These are phyloP conservation scores for Florisuga fusca DNA, from an alignment of 2,797 vertebrate genomes.

Conservation along the genomic window DNA sequence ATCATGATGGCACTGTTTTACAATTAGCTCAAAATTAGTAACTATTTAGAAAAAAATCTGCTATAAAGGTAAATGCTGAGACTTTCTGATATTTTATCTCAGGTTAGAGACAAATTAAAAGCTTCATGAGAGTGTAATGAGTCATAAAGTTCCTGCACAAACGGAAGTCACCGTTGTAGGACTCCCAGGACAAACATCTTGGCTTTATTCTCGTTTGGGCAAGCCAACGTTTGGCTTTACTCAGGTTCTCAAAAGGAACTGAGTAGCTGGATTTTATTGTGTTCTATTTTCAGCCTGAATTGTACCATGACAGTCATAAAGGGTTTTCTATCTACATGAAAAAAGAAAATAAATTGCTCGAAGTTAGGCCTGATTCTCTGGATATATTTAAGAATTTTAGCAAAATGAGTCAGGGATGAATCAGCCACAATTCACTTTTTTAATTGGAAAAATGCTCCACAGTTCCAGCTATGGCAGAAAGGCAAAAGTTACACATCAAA, in stretches of 20 bases:
- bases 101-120: background rate
- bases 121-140: background rate
- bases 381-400: constrained; percentile 1
- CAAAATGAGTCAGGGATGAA: constrained; percentile 49
- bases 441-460: background rate
- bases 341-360: background rate
- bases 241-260: background rate
- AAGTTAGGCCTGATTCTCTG: background rate
- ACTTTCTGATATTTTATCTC: background rate
- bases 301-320: background rate
- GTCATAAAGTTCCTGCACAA: background rate
- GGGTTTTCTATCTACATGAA: background rate
- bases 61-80: background rate
- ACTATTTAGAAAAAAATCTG: background rate
- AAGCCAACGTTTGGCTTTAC: background rate
- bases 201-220: background rate
- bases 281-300: background rate
- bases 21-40: background rate
- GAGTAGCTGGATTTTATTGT: background rate
- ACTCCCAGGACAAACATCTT: background rate
- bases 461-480: background rate
- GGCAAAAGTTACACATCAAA: background rate
- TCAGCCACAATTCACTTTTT: constrained; percentile 3
- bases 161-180: background rate
- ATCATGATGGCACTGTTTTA: background rate